Evolutionary conservation across 2,888 invertebrate genomes (phyloP).

Genomic region (Hecatera dysodea): DNA sequence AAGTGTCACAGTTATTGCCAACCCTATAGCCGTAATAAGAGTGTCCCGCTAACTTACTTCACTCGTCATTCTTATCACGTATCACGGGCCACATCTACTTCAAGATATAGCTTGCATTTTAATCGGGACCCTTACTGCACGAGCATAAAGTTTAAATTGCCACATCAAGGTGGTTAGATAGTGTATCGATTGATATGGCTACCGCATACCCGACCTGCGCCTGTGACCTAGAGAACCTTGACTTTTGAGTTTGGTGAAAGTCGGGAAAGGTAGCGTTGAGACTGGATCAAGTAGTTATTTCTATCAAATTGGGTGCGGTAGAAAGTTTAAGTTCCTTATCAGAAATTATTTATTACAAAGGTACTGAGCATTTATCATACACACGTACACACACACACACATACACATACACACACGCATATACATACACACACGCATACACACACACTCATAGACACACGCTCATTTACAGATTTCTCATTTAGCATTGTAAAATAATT

Average conservation of each 20-base stretch:
- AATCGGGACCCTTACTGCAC: slow-evolving; percentile 59
- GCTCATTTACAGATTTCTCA: no score
- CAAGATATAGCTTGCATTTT: slow-evolving; percentile 58
- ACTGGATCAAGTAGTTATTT: slow-evolving; percentile 31
- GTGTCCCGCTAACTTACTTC: slow-evolving; percentile 71
- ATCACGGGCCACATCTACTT: slow-evolving; percentile 69
- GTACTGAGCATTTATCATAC: no score
- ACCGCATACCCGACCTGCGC: slow-evolving; percentile 80
- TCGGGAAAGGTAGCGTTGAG: slow-evolving; percentile 70
- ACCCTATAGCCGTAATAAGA: slow-evolving; percentile 55
- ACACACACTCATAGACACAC: no score
- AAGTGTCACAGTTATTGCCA: slow-evolving; percentile 28
- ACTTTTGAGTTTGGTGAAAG: slow-evolving; percentile 84
- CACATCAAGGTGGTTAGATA: slow-evolving; percentile 51
- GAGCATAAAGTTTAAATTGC: slow-evolving; percentile 68
- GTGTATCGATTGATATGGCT: slow-evolving; percentile 82
- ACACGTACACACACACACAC: no score
- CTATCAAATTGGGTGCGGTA: slow-evolving; percentile 22
- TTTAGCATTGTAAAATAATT: no score
- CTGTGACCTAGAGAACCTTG: slow-evolving; percentile 87
- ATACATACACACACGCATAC: no score
- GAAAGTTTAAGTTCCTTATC: slow-evolving; percentile 42
- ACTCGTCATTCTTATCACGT: slow-evolving; percentile 80
- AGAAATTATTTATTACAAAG: not conserved
- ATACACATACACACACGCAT: no score